Conservation (phyloP, 2,888 invertebrate species). For the Embidobia sp. region DNA sequence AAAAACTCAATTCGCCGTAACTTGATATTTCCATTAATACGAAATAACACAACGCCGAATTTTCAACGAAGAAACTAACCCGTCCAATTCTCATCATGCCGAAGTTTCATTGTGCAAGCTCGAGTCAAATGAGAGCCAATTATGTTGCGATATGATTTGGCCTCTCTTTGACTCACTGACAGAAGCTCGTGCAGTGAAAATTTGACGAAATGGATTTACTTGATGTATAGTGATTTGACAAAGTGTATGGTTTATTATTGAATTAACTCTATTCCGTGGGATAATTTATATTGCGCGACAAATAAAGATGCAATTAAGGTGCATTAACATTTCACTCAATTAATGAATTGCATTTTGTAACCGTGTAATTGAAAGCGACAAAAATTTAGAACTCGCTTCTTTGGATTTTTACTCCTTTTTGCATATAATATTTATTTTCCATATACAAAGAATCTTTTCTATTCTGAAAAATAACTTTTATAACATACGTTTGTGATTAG, state of each 20-base stretch:
- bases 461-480: too few relatives aligned
- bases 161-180: constrained; percentile 40
- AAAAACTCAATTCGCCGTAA: too few relatives aligned
- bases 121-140: constrained; percentile 42
- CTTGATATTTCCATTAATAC: too few relatives aligned
- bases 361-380: too few relatives aligned
- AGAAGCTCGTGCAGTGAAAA: constrained; percentile 30
- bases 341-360: neutral
- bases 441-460: too few relatives aligned
- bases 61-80: constrained; percentile 19
- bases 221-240: constrained; percentile 43
- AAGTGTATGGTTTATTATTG: constrained; percentile 43
- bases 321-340: constrained; percentile 4
- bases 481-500: too few relatives aligned
- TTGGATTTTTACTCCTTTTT: too few relatives aligned
- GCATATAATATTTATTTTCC: too few relatives aligned
- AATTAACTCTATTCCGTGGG: constrained; percentile 29
- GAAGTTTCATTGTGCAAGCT: constrained; percentile 43
- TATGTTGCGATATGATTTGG: constrained; percentile 38
- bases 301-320: constrained; percentile 24
- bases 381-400: too few relatives aligned
- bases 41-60: too few relatives aligned
- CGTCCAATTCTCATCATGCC: constrained; percentile 25
- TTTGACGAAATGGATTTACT: constrained; percentile 42
- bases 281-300: constrained; percentile 25